Conservation (phyloP, 2,113 vertebrate genomes). For the Carassius carassius region DNA sequence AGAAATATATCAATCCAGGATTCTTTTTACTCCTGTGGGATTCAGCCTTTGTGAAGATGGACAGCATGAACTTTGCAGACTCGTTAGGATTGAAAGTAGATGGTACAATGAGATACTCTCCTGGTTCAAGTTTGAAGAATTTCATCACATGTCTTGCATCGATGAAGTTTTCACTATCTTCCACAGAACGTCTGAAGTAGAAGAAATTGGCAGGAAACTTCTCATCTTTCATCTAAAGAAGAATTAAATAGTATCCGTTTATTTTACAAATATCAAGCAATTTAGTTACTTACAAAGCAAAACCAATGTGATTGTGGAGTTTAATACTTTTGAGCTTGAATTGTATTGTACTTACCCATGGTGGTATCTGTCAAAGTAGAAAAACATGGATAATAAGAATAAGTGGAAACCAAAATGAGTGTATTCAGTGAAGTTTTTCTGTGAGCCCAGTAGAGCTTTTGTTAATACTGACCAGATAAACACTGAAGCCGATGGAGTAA, state of each 20-base stretch:
- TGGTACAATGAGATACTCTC: conserved; percentile 55
- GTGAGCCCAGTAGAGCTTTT: not conserved
- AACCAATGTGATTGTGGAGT: not conserved
- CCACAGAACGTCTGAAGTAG: not conserved
- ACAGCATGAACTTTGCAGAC: conserved; percentile 43
- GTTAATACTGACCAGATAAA: conserved; percentile 64
- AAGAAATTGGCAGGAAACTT: conserved; percentile 48
- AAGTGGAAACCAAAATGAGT: not conserved
- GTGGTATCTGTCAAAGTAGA: conserved; percentile 63
- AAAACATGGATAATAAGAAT: not conserved
- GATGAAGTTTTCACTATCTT: not conserved
- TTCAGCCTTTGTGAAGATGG: conserved; percentile 30
- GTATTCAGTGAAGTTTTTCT: not conserved
- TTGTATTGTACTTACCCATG: conserved; percentile 61
- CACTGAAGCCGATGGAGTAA: conserved; percentile 63
- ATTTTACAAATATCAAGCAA: not conserved
- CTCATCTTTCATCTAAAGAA: conserved; percentile 30
- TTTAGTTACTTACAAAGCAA: not conserved
- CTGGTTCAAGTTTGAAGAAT: conserved; percentile 47
- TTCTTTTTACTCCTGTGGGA: not conserved
- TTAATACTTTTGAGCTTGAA: not conserved
- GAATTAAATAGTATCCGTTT: not conserved
- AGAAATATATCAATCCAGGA: not conserved
- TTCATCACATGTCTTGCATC: conserved; percentile 41
- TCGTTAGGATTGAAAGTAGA: conserved; percentile 42